Percentiles rank a stretch among this genome's conserved stretches.
These are phyloP conservation scores for Glaucomys volans DNA, from an alignment of 2,113 vertebrate species.

Conservation along the genomic window DNA sequence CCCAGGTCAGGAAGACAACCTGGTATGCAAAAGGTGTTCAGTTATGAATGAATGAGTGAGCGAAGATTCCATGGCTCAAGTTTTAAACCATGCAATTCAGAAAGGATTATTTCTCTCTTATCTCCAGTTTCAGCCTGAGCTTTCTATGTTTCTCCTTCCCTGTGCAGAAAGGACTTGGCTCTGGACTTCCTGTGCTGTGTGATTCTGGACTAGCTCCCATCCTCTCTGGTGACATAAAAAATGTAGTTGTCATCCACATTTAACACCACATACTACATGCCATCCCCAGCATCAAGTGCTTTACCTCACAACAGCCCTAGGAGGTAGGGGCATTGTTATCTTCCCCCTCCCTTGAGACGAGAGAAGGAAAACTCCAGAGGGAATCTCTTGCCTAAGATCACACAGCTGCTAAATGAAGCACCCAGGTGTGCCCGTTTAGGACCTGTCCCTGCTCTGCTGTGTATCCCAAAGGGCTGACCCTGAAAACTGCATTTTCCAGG, in stretches of 20 bases:
- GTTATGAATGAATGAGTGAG: neutral
- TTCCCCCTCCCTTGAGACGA: neutral
- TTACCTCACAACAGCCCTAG: neutral
- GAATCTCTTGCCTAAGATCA: neutral
- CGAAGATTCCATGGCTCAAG: neutral
- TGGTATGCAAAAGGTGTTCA: neutral
- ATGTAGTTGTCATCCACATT: neutral
- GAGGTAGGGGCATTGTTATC: neutral
- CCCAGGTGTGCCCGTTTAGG: neutral
- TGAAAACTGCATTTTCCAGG: constrained; percentile 52
- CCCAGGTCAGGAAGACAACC: neutral
- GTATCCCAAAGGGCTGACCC: neutral
- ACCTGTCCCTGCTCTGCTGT: neutral
- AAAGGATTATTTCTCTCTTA: neutral
- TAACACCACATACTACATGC: neutral
- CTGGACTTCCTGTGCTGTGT: neutral
- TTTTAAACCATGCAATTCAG: neutral
- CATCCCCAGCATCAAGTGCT: neutral
- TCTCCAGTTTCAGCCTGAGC: neutral
- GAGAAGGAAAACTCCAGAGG: neutral
- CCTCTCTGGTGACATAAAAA: neutral
- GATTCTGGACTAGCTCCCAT: neutral
- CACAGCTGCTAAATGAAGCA: neutral
- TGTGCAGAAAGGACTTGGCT: neutral
- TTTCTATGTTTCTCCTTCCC: neutral